Conservation (phyloP, 2,113 vertebrate species). For the Clarias macrocephalus region DNA sequence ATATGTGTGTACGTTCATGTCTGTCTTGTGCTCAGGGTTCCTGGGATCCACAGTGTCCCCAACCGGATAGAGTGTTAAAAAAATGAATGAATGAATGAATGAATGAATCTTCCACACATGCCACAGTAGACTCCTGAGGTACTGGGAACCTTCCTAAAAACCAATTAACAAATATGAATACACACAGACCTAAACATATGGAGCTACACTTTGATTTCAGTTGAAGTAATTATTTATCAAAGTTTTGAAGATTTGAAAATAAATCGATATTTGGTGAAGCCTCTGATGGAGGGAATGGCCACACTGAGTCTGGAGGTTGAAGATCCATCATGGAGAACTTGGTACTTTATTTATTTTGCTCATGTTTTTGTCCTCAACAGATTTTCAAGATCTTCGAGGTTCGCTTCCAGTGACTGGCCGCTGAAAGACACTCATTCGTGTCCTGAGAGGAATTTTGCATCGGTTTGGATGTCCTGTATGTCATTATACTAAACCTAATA, state of each 20-base stretch:
- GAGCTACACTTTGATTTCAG: not conserved
- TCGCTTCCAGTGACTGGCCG: not conserved
- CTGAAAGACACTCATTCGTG: not conserved
- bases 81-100: not conserved
- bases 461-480: not conserved
- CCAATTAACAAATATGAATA: not conserved
- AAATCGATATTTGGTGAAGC: too few species aligned
- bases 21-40: not conserved
- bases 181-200: not conserved
- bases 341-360: not conserved
- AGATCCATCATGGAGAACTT: not conserved
- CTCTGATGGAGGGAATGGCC: not conserved
- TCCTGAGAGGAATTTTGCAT: not conserved
- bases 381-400: not conserved
- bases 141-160: not conserved
- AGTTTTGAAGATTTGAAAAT: too few species aligned
- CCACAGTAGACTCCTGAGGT: not conserved
- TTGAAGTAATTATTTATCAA: not conserved
- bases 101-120: not conserved
- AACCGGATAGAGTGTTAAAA: not conserved
- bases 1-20: not conserved
- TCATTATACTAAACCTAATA: not conserved
- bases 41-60: not conserved
- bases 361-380: not conserved
- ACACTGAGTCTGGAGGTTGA: not conserved